These are phyloP conservation scores for Papilio demoleus DNA, from an alignment of 2,888 invertebrate species.

Conservation along the genomic window DNA sequence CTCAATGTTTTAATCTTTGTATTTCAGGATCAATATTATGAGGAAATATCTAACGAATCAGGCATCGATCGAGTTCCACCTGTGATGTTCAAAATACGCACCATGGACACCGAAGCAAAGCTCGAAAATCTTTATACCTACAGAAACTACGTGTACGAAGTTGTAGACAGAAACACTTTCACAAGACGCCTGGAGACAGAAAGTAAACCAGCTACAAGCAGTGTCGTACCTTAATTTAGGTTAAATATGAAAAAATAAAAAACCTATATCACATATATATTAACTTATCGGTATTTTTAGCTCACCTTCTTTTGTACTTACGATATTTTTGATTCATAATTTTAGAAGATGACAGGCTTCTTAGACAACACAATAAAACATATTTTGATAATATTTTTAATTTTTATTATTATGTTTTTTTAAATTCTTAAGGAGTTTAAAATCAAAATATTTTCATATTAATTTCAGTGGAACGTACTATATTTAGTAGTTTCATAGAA, in stretches of 20 bases:
- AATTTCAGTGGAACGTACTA: too few species aligned
- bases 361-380: too few species aligned
- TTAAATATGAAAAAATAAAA: not conserved
- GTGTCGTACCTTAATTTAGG: not conserved
- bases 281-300: not conserved
- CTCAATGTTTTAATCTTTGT: slow-evolving; percentile 16
- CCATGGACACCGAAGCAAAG: slow-evolving; percentile 60
- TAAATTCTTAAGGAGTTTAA: too few species aligned
- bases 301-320: not conserved
- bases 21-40: slow-evolving; percentile 73
- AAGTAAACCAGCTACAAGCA: not conserved
- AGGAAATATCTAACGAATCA: slow-evolving; percentile 63
- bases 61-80: slow-evolving; percentile 74
- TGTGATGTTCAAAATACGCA: slow-evolving; percentile 72
- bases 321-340: not conserved
- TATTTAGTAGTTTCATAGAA: too few species aligned
- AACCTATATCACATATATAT: not conserved
- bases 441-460: too few species aligned
- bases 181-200: slow-evolving; percentile 54
- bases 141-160: slow-evolving; percentile 66
- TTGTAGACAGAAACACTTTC: slow-evolving; percentile 67
- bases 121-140: slow-evolving; percentile 68
- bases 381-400: too few species aligned
- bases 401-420: too few species aligned
- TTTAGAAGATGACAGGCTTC: not conserved